These are phyloP conservation scores for Diabrotica balteata DNA, from an alignment of 2,888 invertebrate genomes.

Conservation along the genomic window DNA sequence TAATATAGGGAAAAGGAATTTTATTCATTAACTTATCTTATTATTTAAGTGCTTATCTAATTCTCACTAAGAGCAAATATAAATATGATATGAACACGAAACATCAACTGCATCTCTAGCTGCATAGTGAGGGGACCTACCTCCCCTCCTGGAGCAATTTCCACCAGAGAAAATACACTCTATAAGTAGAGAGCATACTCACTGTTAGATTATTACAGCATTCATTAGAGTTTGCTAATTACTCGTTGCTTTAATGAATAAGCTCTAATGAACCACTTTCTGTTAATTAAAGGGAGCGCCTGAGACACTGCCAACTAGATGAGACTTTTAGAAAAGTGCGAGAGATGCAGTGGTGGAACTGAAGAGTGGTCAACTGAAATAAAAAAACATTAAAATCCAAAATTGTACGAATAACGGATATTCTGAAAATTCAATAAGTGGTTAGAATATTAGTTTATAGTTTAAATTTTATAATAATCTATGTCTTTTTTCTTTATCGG, in stretches of 20 bases:
- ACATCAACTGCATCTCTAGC: neutral
- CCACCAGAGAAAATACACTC: constrained; percentile 46
- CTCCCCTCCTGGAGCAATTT: constrained; percentile 36
- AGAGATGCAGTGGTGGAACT: constrained; percentile 39
- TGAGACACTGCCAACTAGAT: constrained; percentile 57
- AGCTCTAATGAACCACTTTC: constrained; percentile 91
- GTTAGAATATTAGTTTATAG: too few species aligned
- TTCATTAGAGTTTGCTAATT: constrained; percentile 89
- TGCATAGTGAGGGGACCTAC: constrained; percentile 26
- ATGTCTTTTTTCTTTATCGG: too few species aligned
- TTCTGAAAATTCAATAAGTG: too few species aligned
- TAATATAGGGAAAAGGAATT: too few species aligned
- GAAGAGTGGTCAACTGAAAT: neutral
- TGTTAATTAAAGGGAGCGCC: constrained; percentile 80
- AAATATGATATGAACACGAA: too few species aligned
- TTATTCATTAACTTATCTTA: too few species aligned
- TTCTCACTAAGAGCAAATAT: too few species aligned
- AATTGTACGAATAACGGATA: too few species aligned
- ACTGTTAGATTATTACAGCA: constrained; percentile 78
- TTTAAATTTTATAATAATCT: too few species aligned
- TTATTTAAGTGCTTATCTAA: too few species aligned
- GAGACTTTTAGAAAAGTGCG: constrained; percentile 55
- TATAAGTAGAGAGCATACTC: constrained; percentile 55
- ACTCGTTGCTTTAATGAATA: constrained; percentile 90
- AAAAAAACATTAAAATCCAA: too few species aligned